Conservation (phyloP, 2,888 invertebrate genomes). For the Morpho deidamia region DNA sequence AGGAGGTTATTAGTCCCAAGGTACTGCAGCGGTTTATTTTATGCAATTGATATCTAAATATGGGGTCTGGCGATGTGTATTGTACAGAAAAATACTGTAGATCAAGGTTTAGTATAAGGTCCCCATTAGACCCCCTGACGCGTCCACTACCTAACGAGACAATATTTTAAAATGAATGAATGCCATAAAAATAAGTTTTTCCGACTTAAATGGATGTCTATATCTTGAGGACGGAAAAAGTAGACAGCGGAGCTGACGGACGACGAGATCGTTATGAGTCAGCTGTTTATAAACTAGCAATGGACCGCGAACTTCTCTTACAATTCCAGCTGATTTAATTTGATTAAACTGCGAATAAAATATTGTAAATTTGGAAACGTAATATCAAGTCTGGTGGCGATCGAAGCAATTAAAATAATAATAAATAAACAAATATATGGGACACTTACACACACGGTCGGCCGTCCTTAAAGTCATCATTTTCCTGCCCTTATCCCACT, state of each 20-base stretch:
- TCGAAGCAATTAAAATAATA: no score
- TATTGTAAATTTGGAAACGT: no score
- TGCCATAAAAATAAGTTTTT: constrained; percentile 20
- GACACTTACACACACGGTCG: no score
- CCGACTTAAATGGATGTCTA: constrained; percentile 8
- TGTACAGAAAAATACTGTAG: not conserved
- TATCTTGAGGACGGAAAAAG: constrained; percentile 15
- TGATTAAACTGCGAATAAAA: not conserved
- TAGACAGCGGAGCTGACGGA: constrained; percentile 12
- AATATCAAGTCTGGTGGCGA: no score
- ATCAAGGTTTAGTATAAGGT: not conserved
- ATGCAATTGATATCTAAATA: constrained; percentile 4
- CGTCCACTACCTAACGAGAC: constrained; percentile 16
- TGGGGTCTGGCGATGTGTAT: not conserved
- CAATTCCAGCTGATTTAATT: not conserved
- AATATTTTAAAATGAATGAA: constrained; percentile 15
- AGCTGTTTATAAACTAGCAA: constrained; percentile 13
- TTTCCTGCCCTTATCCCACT: no score
- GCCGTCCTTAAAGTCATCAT: no score
- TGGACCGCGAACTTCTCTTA: constrained; percentile 3
- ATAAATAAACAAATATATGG: no score
- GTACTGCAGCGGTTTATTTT: not conserved
- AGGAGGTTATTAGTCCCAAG: constrained; percentile 7
- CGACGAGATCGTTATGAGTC: constrained; percentile 17
- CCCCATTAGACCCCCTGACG: constrained; percentile 20